A percentile compares a stretch with the other conserved stretches of the same genome.
These are phyloP conservation scores for Cephus sareptanus DNA, from an alignment of 2,888 invertebrate genomes.

Conservation along the genomic window DNA sequence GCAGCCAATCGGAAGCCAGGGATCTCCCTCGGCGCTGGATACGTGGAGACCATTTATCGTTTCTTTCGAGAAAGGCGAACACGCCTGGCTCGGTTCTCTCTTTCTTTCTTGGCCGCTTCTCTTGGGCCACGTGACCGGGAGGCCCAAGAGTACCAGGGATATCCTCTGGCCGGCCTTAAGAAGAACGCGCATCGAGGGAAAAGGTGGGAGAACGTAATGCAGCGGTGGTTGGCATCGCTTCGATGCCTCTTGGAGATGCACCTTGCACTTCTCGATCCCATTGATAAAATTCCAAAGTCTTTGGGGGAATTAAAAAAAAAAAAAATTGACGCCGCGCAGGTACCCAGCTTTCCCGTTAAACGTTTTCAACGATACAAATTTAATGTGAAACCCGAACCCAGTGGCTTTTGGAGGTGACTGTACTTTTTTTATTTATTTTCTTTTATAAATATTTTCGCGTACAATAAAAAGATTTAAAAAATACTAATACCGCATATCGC, in stretches of 20 bases:
- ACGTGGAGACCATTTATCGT: conserved; percentile 36
- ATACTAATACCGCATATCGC: not conserved
- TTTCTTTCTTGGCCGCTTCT: too few relatives aligned
- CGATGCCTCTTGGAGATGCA: conserved; percentile 21
- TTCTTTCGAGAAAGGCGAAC: conserved; percentile 13
- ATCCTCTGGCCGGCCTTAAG: not conserved
- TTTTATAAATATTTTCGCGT: not conserved
- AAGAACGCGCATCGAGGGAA: not conserved
- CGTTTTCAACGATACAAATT: too few relatives aligned
- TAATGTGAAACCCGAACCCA: too few relatives aligned
- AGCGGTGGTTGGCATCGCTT: too few relatives aligned
- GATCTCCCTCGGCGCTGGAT: conserved; percentile 24
- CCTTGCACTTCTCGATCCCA: conserved; percentile 40
- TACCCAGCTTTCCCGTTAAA: too few relatives aligned
- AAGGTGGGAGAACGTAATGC: conserved; percentile 7
- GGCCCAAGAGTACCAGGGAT: too few relatives aligned
- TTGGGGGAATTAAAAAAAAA: too few relatives aligned
- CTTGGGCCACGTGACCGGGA: too few relatives aligned
- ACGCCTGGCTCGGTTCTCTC: too few relatives aligned
- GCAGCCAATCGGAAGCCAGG: conserved; percentile 50
- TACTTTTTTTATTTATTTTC: not conserved
- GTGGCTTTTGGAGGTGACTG: too few relatives aligned
- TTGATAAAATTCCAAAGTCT: conserved; percentile 41
- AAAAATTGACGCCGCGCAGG: too few relatives aligned
- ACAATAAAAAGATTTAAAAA: not conserved